Conservation (phyloP, 2,797 vertebrate species). For the Phaenicophaeus curvirostris region DNA sequence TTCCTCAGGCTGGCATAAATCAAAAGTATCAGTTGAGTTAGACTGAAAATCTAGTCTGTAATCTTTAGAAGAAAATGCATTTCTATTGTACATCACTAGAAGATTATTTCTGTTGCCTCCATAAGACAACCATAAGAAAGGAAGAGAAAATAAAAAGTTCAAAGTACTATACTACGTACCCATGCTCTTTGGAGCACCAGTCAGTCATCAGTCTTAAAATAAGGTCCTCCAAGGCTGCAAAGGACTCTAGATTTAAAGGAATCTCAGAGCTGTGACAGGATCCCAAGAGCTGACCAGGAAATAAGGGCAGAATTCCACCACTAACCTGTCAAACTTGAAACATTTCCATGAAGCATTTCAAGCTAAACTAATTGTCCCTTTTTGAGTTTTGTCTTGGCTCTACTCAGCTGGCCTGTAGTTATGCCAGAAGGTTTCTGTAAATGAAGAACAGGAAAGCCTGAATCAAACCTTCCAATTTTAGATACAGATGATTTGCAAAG, state of each 20-base stretch:
- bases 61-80: conserved; percentile 21
- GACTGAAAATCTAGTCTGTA: neutral
- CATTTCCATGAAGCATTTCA: conserved; percentile 5
- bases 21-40: conserved; percentile 36
- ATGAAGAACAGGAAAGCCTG: conserved; percentile 4
- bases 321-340: conserved; percentile 2
- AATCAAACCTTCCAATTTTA: conserved; percentile 17
- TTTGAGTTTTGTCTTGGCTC: conserved; percentile 1
- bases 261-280: neutral
- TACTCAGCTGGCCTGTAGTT: neutral
- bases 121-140: neutral
- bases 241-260: neutral
- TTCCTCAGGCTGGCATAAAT: conserved; percentile 46
- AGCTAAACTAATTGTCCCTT: neutral
- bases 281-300: neutral
- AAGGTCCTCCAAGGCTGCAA: neutral
- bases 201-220: neutral
- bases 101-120: conserved; percentile 35
- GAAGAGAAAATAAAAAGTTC: neutral
- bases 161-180: neutral
- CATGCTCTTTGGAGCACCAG: neutral
- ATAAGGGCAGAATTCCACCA: conserved; percentile 5
- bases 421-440: conserved; percentile 15
- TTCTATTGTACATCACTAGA: conserved; percentile 10
- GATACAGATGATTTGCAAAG: neutral